A percentile compares a stretch with the other conserved stretches of the same genome.
Conservation (phyloP, 2,888 invertebrate species). For the Entomobrya multifasciata region DNA sequence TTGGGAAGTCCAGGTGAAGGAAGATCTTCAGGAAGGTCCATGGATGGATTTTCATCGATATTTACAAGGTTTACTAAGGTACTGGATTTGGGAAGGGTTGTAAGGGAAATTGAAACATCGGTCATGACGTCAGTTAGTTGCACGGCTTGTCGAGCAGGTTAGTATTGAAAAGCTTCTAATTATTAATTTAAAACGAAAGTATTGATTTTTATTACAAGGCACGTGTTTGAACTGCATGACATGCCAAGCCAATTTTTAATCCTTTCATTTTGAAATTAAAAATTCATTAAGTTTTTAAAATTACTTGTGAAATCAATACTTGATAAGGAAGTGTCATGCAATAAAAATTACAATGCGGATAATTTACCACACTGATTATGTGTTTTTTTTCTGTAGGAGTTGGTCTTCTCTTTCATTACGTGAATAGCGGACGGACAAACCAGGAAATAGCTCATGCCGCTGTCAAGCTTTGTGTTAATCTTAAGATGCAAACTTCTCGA, state of each 20-base stretch:
- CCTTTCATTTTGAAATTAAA: too few species aligned
- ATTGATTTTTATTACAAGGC: neutral
- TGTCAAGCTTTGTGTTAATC: conserved; percentile 91
- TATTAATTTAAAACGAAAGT: neutral
- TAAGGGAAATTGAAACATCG: conserved; percentile 91
- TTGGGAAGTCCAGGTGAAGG: conserved; percentile 60
- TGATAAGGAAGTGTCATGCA: too few species aligned
- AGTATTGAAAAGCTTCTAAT: conserved; percentile 2
- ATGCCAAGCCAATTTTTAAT: too few species aligned
- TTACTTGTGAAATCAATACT: too few species aligned
- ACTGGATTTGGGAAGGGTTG: conserved; percentile 91
- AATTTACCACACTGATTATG: too few species aligned
- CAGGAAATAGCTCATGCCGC: conserved; percentile 92
- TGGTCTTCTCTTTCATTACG: conserved; percentile 92
- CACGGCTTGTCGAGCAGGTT: conserved; percentile 86
- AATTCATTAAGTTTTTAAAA: too few species aligned
- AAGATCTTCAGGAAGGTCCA: conserved; percentile 73
- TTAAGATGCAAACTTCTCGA: conserved; percentile 92
- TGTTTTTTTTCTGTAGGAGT: conserved; percentile 84
- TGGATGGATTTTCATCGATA: conserved; percentile 76
- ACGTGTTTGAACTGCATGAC: too few species aligned
- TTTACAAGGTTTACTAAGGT: conserved; percentile 81
- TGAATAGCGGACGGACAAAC: conserved; percentile 90
- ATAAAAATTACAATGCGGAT: too few species aligned
- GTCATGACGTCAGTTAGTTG: conserved; percentile 90